These are phyloP conservation scores for Turdus rufiventris DNA, from an alignment of 2,113 vertebrate species.

Conservation along the genomic window DNA sequence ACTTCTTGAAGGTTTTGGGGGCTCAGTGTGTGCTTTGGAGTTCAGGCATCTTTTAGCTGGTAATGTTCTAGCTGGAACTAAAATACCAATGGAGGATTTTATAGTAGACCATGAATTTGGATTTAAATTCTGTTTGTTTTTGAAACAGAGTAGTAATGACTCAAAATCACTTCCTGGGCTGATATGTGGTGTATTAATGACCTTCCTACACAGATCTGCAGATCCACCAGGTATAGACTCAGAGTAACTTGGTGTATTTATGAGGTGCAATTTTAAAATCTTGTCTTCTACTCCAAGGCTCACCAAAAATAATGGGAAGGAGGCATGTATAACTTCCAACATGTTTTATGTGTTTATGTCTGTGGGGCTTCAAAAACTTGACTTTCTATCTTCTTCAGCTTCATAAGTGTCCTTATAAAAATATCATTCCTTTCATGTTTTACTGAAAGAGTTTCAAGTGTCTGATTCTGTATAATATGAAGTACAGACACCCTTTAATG, in stretches of 20 bases:
- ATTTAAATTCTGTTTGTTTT: conserved; percentile 20
- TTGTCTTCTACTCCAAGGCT: background rate
- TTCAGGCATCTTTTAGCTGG: background rate
- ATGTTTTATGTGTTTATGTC: background rate
- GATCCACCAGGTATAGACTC: background rate
- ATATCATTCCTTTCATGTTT: background rate
- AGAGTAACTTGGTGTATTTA: background rate
- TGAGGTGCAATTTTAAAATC: background rate
- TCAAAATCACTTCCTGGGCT: background rate
- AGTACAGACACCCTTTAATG: background rate
- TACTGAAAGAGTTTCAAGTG: background rate
- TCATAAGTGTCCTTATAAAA: background rate
- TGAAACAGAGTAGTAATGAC: background rate
- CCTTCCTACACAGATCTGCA: background rate
- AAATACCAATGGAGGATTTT: background rate
- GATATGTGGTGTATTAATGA: background rate
- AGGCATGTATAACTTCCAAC: background rate
- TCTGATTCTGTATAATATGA: background rate
- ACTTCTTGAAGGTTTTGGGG: background rate
- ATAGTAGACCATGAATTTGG: background rate
- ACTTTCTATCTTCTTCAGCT: background rate
- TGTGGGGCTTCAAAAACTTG: background rate
- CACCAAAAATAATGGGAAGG: background rate
- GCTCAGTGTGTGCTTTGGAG: background rate
- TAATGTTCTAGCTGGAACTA: background rate